These are phyloP conservation scores for Pipistrellus nathusii DNA, from an alignment of 2,797 vertebrate genomes.

Conservation along the genomic window DNA sequence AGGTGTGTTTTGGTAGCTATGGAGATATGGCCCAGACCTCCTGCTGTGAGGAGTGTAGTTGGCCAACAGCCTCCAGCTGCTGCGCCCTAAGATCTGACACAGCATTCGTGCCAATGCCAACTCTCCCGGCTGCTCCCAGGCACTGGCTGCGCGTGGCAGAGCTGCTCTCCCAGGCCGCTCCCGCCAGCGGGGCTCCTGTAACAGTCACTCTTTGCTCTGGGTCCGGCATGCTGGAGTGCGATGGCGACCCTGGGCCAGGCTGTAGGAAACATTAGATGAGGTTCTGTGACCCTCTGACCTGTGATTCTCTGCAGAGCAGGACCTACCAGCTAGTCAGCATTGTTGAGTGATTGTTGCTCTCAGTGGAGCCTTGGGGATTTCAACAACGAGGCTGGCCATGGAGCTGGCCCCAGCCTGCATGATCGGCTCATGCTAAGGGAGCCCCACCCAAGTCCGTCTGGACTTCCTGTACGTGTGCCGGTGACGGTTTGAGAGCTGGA, in stretches of 20 bases:
- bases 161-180: neutral
- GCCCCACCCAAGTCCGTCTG: neutral
- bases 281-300: neutral
- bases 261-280: neutral
- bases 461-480: neutral
- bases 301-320: neutral
- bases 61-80: neutral
- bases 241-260: neutral
- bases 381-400: neutral
- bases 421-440: neutral
- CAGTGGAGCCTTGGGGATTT: neutral
- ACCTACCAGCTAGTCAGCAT: neutral
- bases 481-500: neutral
- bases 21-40: neutral
- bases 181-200: neutral
- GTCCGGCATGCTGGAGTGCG: neutral
- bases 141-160: neutral
- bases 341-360: neutral
- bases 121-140: neutral
- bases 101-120: neutral
- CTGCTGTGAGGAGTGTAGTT: neutral
- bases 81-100: neutral
- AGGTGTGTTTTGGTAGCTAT: neutral
- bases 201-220: neutral
- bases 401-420: neutral